Evolutionary conservation across 2,888 invertebrate genomes (phyloP).

Genomic region (Choreutis nemorana): DNA sequence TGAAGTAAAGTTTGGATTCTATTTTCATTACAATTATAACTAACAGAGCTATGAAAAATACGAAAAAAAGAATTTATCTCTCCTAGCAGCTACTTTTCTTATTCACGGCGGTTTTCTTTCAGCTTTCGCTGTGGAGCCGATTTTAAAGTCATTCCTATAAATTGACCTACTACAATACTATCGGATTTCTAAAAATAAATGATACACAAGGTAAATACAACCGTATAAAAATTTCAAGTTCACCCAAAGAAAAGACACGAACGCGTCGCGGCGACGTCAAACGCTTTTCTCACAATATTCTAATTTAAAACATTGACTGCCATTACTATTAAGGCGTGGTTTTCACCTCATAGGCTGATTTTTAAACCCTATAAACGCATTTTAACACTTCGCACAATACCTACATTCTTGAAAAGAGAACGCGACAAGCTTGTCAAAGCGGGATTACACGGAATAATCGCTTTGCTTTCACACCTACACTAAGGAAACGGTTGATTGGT

Average conservation of each 20-base stretch:
- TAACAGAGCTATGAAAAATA: too few species aligned
- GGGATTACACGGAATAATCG: conserved; percentile 39
- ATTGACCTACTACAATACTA: too few species aligned
- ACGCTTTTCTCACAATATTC: neutral
- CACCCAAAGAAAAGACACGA: neutral
- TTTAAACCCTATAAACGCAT: conserved; percentile 8
- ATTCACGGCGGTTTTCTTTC: too few species aligned
- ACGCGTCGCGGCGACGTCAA: neutral
- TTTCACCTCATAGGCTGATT: conserved; percentile 12
- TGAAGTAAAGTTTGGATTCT: too few species aligned
- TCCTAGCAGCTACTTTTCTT: too few species aligned
- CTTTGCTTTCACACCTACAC: conserved; percentile 41
- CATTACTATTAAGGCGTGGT: conserved; percentile 19
- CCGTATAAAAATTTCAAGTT: too few species aligned
- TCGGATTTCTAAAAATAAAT: too few species aligned
- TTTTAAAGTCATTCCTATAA: too few species aligned
- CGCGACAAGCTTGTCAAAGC: conserved; percentile 7
- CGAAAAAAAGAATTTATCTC: too few species aligned
- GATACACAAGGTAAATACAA: too few species aligned
- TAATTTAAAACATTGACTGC: neutral
- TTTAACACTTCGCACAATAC: neutral
- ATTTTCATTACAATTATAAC: too few species aligned
- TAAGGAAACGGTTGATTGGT: conserved; percentile 13
- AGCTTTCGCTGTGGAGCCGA: too few species aligned
- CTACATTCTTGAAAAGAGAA: neutral